These are phyloP conservation scores for Acanthococcus lagerstroemiae DNA, from an alignment of 2,888 invertebrate genomes.

Conservation along the genomic window DNA sequence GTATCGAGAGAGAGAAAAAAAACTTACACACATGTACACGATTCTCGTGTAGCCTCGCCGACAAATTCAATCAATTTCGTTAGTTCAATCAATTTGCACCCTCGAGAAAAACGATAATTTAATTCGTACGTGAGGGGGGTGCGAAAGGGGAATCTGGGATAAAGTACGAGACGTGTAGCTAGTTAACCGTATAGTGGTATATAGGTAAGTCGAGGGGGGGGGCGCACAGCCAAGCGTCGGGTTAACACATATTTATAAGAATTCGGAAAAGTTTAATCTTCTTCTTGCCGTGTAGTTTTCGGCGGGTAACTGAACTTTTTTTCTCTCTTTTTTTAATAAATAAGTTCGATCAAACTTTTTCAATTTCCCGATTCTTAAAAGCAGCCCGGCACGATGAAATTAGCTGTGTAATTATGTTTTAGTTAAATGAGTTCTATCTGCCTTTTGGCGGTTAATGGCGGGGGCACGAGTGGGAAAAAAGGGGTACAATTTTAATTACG, in stretches of 20 bases:
- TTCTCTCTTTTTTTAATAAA: too few species aligned
- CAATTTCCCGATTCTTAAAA: constrained; percentile 27
- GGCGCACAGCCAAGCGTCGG: constrained; percentile 6
- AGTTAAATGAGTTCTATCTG: constrained; percentile 23
- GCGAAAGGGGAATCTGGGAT: not conserved
- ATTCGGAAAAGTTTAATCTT: constrained; percentile 23
- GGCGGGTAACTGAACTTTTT: constrained; percentile 14
- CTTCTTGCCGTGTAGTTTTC: constrained; percentile 7
- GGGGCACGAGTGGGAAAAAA: constrained; percentile 14
- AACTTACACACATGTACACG: too few species aligned
- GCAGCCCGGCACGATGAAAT: constrained; percentile 22
- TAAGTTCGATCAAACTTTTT: constrained; percentile 30
- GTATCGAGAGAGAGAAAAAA: not conserved
- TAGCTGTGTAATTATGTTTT: constrained; percentile 30
- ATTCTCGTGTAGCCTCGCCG: not conserved
- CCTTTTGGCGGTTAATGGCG: too few species aligned
- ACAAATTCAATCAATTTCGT: constrained; percentile 26
- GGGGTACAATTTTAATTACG: constrained; percentile 28
- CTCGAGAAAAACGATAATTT: constrained; percentile 26
- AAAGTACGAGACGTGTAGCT: not conserved
- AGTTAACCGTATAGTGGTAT: not conserved
- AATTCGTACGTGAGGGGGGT: constrained; percentile 11
- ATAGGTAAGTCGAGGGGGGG: not conserved
- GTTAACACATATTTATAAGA: constrained; percentile 25
- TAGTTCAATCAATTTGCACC: constrained; percentile 25